phyloP scores from a whole-genome alignment of 2,888 invertebrate species.

The Quadriops clusia region DNA sequence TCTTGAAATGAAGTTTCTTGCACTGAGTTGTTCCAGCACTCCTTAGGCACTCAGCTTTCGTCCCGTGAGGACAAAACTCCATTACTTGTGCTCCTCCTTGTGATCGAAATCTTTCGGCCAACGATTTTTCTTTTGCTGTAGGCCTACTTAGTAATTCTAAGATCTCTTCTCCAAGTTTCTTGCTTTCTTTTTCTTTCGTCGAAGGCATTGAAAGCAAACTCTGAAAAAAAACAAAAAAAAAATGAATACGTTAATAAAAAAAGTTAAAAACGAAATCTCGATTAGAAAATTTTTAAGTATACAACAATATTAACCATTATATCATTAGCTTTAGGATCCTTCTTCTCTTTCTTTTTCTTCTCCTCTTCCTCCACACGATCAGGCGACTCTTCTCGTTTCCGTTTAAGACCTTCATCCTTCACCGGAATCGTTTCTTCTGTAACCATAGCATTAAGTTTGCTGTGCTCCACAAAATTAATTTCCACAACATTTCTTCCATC shows the following conservation, averaged over 20 bases:
- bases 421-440: constrained; percentile 23
- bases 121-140: constrained; percentile 87
- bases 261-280: constrained; percentile 7
- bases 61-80: constrained; percentile 96
- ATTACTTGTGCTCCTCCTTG: constrained; percentile 87
- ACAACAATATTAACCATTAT: constrained; percentile 48
- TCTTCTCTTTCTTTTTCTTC: constrained; percentile 43
- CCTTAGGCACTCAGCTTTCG: constrained; percentile 73
- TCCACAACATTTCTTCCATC: constrained; percentile 40
- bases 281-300: not conserved
- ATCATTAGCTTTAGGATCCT: constrained; percentile 46
- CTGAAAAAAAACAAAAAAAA: constrained; percentile 35
- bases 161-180: constrained; percentile 92
- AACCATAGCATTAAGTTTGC: constrained; percentile 44
- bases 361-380: constrained; percentile 45
- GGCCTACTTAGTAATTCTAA: constrained; percentile 86
- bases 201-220: constrained; percentile 84
- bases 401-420: constrained; percentile 31
- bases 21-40: constrained; percentile 46
- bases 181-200: constrained; percentile 88
- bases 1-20: constrained; percentile 88
- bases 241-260: too few relatives aligned
- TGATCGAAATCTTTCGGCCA: constrained; percentile 92
- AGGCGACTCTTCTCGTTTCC: constrained; percentile 37
- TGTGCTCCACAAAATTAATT: constrained; percentile 44